These are phyloP conservation scores for Cryptophagus acutangulus DNA, from an alignment of 2,888 invertebrate species.

Conservation along the genomic window DNA sequence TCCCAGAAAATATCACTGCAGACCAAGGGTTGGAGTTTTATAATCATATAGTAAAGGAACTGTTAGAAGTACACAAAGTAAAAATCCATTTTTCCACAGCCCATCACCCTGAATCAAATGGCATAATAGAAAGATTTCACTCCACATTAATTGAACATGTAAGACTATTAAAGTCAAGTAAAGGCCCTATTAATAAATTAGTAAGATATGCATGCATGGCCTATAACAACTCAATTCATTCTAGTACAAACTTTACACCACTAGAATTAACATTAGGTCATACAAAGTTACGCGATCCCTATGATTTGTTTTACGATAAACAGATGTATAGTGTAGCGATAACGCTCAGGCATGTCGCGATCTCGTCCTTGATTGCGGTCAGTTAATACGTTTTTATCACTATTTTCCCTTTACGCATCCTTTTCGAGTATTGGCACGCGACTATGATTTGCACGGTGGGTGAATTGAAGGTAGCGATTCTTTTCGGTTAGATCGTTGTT, in stretches of 20 bases:
- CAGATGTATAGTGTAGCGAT: neutral
- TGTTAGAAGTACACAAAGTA: neutral
- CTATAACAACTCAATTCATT: slow-evolving; percentile 6
- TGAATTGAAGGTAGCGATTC: too few species aligned
- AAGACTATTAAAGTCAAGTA: neutral
- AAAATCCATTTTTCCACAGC: slow-evolving; percentile 4
- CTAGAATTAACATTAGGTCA: slow-evolving; percentile 6
- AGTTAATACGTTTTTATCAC: too few species aligned
- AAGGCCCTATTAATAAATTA: neutral
- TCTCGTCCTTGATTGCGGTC: too few species aligned
- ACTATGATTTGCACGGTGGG: too few species aligned
- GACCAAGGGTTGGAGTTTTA: slow-evolving; percentile 3
- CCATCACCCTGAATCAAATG: slow-evolving; percentile 4
- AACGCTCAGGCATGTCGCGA: too few species aligned
- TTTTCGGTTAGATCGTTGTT: too few species aligned
- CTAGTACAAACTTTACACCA: slow-evolving; percentile 1
- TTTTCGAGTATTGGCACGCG: too few species aligned
- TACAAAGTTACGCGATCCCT: neutral
- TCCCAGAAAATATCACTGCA: neutral
- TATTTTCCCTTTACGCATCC: too few species aligned
- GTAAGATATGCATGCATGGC: slow-evolving; percentile 1
- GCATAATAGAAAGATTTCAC: slow-evolving; percentile 1
- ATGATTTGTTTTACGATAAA: neutral
- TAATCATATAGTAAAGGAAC: slow-evolving; percentile 1
- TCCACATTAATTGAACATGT: slow-evolving; percentile 2